Evolutionary conservation across 2,113 vertebrate species (phyloP).

Genomic region (Atrichornis clamosus): DNA sequence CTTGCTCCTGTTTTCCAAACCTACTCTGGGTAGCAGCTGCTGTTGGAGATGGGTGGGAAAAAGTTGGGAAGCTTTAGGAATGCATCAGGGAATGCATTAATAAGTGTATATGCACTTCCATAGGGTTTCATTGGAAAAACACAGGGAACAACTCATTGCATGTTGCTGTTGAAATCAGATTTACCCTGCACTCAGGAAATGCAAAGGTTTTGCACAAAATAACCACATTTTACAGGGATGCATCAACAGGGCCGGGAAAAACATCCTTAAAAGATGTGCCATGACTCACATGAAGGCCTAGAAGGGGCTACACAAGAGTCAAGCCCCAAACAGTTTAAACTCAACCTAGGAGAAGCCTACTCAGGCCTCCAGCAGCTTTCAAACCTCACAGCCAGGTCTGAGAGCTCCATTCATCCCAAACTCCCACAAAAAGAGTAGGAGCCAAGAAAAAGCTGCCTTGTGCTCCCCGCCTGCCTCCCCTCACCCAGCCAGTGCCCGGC

Average conservation of each 20-base stretch:
- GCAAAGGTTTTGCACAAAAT: not conserved
- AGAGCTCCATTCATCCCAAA: not conserved
- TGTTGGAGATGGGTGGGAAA: not conserved
- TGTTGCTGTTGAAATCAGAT: accelerated
- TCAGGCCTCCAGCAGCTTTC: not conserved
- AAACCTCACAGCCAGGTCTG: not conserved
- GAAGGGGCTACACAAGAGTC: not conserved
- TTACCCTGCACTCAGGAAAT: not conserved
- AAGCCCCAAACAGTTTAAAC: not conserved
- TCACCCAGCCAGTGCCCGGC: slow-evolving; percentile 17
- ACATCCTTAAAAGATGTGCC: not conserved
- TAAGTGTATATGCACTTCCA: not conserved
- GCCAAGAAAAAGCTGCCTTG: not conserved
- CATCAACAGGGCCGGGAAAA: not conserved
- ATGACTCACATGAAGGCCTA: not conserved
- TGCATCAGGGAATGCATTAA: not conserved
- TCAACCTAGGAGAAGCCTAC: not conserved
- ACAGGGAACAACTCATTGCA: not conserved
- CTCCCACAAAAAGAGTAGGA: not conserved
- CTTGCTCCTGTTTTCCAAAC: not conserved
- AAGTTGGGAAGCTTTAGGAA: not conserved
- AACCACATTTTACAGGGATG: not conserved
- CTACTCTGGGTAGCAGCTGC: not conserved
- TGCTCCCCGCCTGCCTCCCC: not conserved
- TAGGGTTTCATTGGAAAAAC: not conserved